Evolutionary conservation across 2,797 vertebrate species (phyloP).

Genomic region (Octomys mimax): DNA sequence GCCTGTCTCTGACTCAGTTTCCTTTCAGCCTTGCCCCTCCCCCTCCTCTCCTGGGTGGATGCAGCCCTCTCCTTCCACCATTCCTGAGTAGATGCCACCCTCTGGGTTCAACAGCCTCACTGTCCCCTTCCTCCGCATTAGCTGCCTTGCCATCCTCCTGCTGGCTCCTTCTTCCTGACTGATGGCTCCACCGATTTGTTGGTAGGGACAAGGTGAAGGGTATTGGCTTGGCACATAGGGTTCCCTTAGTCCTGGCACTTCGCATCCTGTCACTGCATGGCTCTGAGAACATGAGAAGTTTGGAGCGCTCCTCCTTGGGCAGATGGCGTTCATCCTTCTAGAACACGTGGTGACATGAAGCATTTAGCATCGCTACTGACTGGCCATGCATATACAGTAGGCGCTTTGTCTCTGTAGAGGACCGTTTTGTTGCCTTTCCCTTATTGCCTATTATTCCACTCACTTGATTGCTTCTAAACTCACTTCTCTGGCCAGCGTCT

Average conservation of each 20-base stretch:
- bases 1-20: not conserved
- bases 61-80: fast-evolving
- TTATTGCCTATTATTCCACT: fast-evolving
- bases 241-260: fast-evolving
- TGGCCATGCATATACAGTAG: fast-evolving
- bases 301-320: no score
- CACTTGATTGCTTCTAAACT: not conserved
- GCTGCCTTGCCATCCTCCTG: not conserved
- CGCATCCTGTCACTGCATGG: not conserved
- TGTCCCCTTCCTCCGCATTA: fast-evolving
- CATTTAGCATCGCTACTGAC: fast-evolving
- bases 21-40: fast-evolving
- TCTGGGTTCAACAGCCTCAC: fast-evolving
- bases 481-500: not conserved
- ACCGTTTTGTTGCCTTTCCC: fast-evolving
- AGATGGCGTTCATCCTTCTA: fast-evolving
- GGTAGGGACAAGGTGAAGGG: not conserved
- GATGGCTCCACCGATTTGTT: fast-evolving
- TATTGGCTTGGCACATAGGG: not conserved
- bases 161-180: no score
- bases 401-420: fast-evolving
- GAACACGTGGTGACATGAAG: not conserved
- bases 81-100: fast-evolving
- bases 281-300: fast-evolving
- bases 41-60: fast-evolving